These are phyloP conservation scores for Mormyrus iriodes DNA, from an alignment of 2,113 vertebrate genomes.

Conservation along the genomic window DNA sequence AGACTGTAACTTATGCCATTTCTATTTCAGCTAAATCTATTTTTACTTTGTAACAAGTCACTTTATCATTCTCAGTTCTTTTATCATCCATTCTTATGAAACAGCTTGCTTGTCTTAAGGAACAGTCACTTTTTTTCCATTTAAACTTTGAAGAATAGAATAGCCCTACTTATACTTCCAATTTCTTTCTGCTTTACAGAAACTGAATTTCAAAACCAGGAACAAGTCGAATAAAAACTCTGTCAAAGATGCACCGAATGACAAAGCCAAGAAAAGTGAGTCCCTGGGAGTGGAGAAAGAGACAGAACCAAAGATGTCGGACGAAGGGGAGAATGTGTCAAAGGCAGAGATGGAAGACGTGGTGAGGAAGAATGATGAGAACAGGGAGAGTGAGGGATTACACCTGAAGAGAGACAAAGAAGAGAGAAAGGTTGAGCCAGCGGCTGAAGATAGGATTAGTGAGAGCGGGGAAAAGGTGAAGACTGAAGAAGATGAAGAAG, in stretches of 20 bases:
- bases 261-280: conserved; percentile 56
- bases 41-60: neutral
- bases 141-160: neutral
- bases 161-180: neutral
- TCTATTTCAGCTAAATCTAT: neutral
- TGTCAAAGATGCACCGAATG: conserved; percentile 55
- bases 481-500: conserved; percentile 30
- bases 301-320: conserved; percentile 40
- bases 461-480: conserved; percentile 13
- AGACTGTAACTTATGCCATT: neutral
- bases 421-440: conserved; percentile 7
- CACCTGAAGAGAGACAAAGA: neutral
- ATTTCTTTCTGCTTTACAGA: conserved; percentile 52
- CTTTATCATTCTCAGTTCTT: neutral
- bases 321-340: conserved; percentile 37
- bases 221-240: conserved; percentile 65
- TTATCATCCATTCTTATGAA: neutral
- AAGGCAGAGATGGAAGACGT: conserved; percentile 34
- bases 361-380: conserved; percentile 15
- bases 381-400: neutral
- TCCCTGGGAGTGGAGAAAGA: conserved; percentile 41
- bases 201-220: conserved; percentile 64
- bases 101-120: neutral
- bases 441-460: neutral
- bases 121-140: neutral